Evolutionary conservation across 2,113 vertebrate genomes (phyloP).

Genomic region (Haemorhous mexicanus): DNA sequence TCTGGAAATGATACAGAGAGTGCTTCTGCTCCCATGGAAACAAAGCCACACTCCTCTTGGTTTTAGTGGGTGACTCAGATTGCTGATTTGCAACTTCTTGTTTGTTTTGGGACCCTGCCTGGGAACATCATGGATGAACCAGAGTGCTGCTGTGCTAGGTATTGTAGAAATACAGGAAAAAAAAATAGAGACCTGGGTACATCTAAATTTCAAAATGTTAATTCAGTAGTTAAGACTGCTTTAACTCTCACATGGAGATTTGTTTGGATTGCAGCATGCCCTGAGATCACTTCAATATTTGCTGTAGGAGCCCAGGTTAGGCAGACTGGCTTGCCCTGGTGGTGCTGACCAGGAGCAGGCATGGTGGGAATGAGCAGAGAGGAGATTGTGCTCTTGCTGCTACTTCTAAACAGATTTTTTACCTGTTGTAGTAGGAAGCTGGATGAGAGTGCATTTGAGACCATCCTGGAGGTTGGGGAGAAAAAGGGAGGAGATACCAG

Average conservation of each 20-base stretch:
- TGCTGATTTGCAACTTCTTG: not conserved
- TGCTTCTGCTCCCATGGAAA: not conserved
- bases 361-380: not conserved
- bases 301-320: not conserved
- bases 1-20: not conserved
- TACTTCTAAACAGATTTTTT: not conserved
- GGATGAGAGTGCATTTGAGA: not conserved
- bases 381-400: not conserved
- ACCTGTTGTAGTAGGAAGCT: not conserved
- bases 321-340: not conserved
- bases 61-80: not conserved
- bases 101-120: slow-evolving; percentile 23
- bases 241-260: not conserved
- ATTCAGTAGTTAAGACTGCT: not conserved
- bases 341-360: not conserved
- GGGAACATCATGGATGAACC: not conserved
- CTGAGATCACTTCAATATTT: not conserved
- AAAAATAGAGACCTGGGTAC: not conserved
- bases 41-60: not conserved
- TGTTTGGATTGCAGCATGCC: not conserved
- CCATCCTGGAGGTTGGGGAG: not conserved
- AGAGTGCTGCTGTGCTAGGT: not conserved
- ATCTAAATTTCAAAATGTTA: not conserved
- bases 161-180: not conserved
- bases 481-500: not conserved